These are phyloP conservation scores for Hemicentrotus pulcherrimus DNA, from an alignment of 35 echinoderm and acorn worm species.

Conservation along the genomic window DNA sequence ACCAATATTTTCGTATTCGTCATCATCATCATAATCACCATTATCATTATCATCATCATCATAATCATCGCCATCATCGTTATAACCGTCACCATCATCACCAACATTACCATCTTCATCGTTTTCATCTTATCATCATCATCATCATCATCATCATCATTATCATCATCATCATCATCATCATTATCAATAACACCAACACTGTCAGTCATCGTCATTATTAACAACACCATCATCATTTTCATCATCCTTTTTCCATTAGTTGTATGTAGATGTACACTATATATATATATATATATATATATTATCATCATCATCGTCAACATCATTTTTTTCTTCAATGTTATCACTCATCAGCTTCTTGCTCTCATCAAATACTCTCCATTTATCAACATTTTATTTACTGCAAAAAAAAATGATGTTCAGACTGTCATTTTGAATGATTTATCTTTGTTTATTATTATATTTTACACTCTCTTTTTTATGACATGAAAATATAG, in stretches of 20 bases:
- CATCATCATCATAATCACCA: neutral
- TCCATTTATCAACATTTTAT: neutral
- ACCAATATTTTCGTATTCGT: neutral
- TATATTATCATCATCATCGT: neutral
- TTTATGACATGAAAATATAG: conserved; percentile 40
- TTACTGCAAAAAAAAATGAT: neutral
- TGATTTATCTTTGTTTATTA: conserved; percentile 4
- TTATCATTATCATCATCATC: neutral
- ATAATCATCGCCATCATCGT: neutral
- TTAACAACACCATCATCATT: neutral
- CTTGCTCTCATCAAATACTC: neutral
- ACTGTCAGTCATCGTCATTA: neutral
- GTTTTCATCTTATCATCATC: neutral
- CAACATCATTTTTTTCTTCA: neutral
- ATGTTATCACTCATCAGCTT: neutral
- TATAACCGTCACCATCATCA: too few relatives aligned
- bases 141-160: neutral
- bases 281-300: too few relatives aligned
- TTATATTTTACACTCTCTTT: conserved; percentile 32
- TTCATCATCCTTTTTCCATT: too few relatives aligned
- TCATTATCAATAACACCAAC: neutral
- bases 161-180: neutral
- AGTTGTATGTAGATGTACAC: too few relatives aligned
- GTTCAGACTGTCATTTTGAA: neutral
- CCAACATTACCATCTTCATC: too few relatives aligned